These are phyloP conservation scores for Stomorhina lunata DNA, from an alignment of 2,888 invertebrate species.

Conservation along the genomic window DNA sequence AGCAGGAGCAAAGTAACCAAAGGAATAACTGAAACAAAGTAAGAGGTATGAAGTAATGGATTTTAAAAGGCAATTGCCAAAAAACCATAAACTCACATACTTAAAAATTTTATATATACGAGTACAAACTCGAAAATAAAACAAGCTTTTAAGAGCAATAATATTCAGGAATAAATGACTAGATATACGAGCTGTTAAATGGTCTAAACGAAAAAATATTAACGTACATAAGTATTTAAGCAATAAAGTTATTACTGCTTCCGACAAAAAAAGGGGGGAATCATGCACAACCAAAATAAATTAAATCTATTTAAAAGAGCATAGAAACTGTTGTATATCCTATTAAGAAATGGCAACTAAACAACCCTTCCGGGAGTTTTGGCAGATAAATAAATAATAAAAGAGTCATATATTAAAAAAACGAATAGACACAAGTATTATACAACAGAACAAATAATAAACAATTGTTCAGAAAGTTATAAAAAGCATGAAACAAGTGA, in stretches of 20 bases:
- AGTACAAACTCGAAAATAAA: constrained; percentile 6
- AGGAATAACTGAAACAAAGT: not conserved
- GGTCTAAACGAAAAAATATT: constrained; percentile 26
- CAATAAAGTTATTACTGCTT: constrained; percentile 40
- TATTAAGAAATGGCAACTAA: constrained; percentile 18
- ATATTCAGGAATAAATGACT: not conserved
- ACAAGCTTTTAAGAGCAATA: constrained; percentile 49
- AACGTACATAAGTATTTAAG: constrained; percentile 42
- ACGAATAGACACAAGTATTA: not conserved
- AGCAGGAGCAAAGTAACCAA: not conserved
- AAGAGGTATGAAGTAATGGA: constrained; percentile 71
- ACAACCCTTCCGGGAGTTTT: constrained; percentile 61
- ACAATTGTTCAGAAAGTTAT: constrained; percentile 47
- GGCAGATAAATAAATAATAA: constrained; percentile 54
- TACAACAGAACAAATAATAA: not conserved
- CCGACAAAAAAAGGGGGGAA: constrained; percentile 26
- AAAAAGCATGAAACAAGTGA: constrained; percentile 18
- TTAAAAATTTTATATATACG: not conserved
- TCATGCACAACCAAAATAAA: constrained; percentile 12
- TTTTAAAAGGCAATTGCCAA: constrained; percentile 75
- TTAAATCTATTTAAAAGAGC: constrained; percentile 18
- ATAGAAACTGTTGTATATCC: not conserved
- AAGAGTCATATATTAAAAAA: constrained; percentile 36
- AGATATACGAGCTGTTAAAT: constrained; percentile 47
- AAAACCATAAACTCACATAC: constrained; percentile 56